phyloP scores from a whole-genome alignment of 1,140 invertebrate genomes.

The Orchestia grillus region DNA sequence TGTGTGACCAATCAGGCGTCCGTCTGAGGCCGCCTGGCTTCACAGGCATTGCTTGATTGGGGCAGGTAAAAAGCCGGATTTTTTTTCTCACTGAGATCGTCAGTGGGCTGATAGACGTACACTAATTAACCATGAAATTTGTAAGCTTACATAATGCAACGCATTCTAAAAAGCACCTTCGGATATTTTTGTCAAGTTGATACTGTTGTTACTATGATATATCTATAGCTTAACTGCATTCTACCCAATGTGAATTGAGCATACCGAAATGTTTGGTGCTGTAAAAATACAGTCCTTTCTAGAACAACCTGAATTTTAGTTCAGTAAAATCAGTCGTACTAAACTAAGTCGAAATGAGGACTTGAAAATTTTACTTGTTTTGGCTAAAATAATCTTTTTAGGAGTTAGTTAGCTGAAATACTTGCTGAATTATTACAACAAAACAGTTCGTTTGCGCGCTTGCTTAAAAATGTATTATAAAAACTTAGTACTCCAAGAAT shows the following conservation, averaged over 20 bases:
- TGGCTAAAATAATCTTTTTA: background rate
- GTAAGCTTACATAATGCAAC: background rate
- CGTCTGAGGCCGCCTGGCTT: background rate
- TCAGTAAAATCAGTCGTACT: background rate
- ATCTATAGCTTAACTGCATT: background rate
- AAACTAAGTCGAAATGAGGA: background rate
- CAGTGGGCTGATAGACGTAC: background rate
- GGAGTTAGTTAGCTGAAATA: background rate
- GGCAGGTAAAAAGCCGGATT: background rate
- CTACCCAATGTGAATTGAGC: background rate
- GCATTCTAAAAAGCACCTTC: background rate
- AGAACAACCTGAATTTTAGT: background rate
- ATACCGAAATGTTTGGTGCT: background rate
- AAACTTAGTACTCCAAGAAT: too few relatives aligned
- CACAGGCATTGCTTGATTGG: background rate
- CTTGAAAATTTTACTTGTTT: background rate
- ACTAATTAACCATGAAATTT: background rate
- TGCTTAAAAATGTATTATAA: too few relatives aligned
- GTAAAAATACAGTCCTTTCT: background rate
- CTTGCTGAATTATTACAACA: background rate
- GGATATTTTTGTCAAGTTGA: background rate
- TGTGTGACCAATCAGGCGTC: constrained; percentile 25
- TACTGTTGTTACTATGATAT: background rate
- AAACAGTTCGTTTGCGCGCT: too few relatives aligned
- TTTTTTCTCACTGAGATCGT: background rate